A percentile compares a stretch with the other conserved stretches of the same genome.
Conservation (phyloP, 2,888 invertebrate species). For the Nematopogon swammerdamellus region DNA sequence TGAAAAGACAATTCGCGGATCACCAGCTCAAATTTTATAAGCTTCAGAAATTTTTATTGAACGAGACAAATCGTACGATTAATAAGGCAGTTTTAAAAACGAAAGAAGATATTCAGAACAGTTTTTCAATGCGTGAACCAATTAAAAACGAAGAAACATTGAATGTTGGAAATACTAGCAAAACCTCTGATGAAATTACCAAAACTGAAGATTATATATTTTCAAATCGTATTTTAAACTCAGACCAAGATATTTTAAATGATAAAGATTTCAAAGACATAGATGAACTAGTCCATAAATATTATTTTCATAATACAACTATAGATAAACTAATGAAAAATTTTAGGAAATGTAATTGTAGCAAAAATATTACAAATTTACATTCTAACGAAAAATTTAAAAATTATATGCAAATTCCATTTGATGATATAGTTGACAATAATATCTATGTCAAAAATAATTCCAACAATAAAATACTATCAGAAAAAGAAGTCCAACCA, state of each 20-base stretch:
- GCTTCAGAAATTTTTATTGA: conserved; percentile 35
- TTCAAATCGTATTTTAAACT: conserved; percentile 15
- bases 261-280: conserved; percentile 38
- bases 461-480: conserved; percentile 16
- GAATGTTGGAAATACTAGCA: no score
- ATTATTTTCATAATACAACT: conserved; percentile 45
- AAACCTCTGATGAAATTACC: no score
- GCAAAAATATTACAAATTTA: neutral
- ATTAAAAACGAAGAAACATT: no score
- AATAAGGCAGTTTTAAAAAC: no score
- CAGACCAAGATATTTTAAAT: conserved; percentile 33
- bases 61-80: no score
- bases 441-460: conserved; percentile 20
- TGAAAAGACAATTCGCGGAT: conserved; percentile 35
- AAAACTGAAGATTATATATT: no score
- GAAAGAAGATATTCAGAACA: conserved; percentile 27
- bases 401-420: conserved; percentile 21
- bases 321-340: conserved; percentile 37
- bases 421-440: conserved; percentile 15
- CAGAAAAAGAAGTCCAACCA: conserved; percentile 3
- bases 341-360: neutral
- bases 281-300: conserved; percentile 44
- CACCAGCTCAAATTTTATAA: conserved; percentile 40
- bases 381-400: conserved; percentile 12
- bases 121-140: no score